Base-by-base conservation (phyloP, 2,113 vertebrate species). In the Pagrus major region DNA sequence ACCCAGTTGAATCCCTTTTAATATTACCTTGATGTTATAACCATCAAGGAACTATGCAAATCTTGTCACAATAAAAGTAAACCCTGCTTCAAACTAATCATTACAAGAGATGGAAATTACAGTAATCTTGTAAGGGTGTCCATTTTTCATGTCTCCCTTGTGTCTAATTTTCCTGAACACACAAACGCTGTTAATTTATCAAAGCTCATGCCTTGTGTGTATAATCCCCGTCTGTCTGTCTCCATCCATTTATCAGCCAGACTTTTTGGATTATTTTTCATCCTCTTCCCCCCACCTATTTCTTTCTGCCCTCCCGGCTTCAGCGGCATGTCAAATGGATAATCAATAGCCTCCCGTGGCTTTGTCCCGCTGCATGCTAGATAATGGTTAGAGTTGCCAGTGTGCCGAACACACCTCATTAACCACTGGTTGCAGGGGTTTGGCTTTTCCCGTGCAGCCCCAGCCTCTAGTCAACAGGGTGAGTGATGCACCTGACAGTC, bases 391-490 rank as follows among this genome's bases (percentile, higher is more conserved):
- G 87, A 60, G 76, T 86, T 83, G 88, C 78, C 80, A 70, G 63
- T 76, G 80, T 73, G 72, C 75, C 85, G 80, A 83, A 67, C 85
- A 92, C 92, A 89, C 87, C 87, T 92, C 92, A 92, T 93, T 90
- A 91, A 84, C 80, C 87, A 73, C 79, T 81, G 81, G 78, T 87
- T 71, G 84, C 83, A 78, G 85, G 56, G 73, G 75, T 84, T 80
- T 84, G 46, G 71, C 37, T 84, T 84, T 86, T 83, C 54, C 76
- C 75, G 74, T 33, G 67, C 83, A 71, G 27, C 74, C 21, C 3
- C 47, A 29, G 81, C 86, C 77, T 25, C 76, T 74, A 25, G 81
- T 89, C 71, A 85, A 79, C 83, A 71, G 35, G 33, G 55, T 85
- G 86, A 92, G 65, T 80, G 79, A 91, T 90, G 77, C 69, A 90